Percentiles rank a stretch among this genome's conserved stretches.
Evolutionary conservation across 2,888 invertebrate species (phyloP).

Genomic region (Leucozona laternaria): DNA sequence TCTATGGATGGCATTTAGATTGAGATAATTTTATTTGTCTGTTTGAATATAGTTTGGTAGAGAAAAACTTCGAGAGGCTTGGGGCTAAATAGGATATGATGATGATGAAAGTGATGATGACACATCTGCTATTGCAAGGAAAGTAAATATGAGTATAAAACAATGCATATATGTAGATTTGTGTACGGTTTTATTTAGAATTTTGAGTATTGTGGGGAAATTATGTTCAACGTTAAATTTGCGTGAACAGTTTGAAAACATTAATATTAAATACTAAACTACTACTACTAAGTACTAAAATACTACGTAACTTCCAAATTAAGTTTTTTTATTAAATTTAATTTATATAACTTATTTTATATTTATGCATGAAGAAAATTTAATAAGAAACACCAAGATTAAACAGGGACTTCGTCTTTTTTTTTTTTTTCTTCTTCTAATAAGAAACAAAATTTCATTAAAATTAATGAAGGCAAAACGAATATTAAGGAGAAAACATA

Average conservation of each 20-base stretch:
- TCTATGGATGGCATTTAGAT: slow-evolving; percentile 38
- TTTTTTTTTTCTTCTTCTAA: neutral
- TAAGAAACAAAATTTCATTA: slow-evolving; percentile 3
- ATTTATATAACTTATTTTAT: neutral
- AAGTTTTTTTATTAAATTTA: too few species aligned
- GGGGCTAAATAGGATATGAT: neutral
- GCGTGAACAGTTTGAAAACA: neutral
- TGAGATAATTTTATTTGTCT: slow-evolving; percentile 63
- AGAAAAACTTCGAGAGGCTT: neutral
- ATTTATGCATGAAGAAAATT: neutral
- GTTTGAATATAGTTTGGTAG: slow-evolving; percentile 39
- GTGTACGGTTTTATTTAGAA: neutral
- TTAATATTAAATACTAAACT: neutral
- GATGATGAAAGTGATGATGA: neutral
- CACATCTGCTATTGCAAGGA: neutral
- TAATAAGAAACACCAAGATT: neutral
- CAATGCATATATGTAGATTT: neutral
- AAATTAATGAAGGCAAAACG: slow-evolving; percentile 24
- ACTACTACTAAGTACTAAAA: too few species aligned
- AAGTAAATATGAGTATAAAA: neutral
- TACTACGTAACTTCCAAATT: too few species aligned
- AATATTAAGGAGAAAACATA: neutral
- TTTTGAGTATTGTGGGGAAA: neutral
- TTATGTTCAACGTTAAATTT: neutral
- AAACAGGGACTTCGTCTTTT: neutral